Percentiles rank a stretch among this genome's conserved stretches.
Conservation (phyloP, 1,140 invertebrate genomes). For the Elysia chlorotica region DNA sequence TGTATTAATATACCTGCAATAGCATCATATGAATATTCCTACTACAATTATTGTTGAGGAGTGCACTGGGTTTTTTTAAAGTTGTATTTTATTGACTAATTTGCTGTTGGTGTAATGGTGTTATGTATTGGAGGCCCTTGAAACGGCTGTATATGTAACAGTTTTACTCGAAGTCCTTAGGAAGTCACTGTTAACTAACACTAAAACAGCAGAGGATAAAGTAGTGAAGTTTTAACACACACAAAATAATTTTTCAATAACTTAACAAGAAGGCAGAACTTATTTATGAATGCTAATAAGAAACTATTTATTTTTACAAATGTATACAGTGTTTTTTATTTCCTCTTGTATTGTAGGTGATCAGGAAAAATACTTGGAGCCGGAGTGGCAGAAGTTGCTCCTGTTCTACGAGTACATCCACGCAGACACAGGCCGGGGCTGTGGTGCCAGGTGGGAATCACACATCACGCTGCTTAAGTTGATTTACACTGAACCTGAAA, state of each 20-base stretch:
- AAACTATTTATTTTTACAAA: not conserved
- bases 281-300: not conserved
- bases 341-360: not conserved
- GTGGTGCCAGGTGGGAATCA: slow-evolving; percentile 53
- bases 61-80: not conserved
- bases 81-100: not conserved
- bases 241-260: not conserved
- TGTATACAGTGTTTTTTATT: not conserved
- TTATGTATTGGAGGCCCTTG: too few species aligned
- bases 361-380: slow-evolving; percentile 14
- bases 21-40: not conserved
- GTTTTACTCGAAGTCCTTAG: too few species aligned
- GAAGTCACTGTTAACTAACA: too few species aligned
- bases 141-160: too few species aligned
- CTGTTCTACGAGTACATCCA: slow-evolving; percentile 62
- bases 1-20: not conserved
- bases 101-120: too few species aligned
- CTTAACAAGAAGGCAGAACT: not conserved
- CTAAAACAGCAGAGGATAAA: too few species aligned
- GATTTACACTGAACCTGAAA: too few species aligned
- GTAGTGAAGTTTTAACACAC: too few species aligned
- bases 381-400: slow-evolving; percentile 50
- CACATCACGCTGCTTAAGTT: not conserved
- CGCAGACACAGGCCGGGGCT: slow-evolving; percentile 58
- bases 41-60: not conserved